phyloP scores from a whole-genome alignment of 2,113 vertebrate genomes.

The Notarius quadriscutis region DNA sequence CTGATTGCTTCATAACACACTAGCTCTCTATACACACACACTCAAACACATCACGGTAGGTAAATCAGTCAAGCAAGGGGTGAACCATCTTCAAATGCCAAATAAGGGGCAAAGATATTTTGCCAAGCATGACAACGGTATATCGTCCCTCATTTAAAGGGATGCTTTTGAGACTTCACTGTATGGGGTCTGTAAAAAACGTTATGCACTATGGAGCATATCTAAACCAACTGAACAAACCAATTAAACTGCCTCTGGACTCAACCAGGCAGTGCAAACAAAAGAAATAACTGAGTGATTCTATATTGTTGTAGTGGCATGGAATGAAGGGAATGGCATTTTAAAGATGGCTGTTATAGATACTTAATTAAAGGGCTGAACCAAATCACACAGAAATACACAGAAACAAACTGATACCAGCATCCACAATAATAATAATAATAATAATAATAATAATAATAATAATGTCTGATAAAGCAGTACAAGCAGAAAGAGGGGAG shows the following conservation, averaged over 20 bases:
- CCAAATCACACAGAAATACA: background rate
- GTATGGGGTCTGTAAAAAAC: constrained; percentile 11
- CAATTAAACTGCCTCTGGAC: constrained; percentile 37
- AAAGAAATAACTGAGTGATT: background rate
- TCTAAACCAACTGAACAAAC: constrained; percentile 41
- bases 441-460: background rate
- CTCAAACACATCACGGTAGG: constrained; percentile 34
- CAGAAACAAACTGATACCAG: background rate
- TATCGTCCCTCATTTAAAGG: constrained; percentile 12
- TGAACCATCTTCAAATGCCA: background rate
- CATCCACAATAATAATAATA: background rate
- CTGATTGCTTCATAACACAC: background rate
- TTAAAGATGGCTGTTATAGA: background rate
- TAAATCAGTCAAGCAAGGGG: constrained; percentile 35
- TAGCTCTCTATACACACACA: background rate
- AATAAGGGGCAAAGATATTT: constrained; percentile 8
- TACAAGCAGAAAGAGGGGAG: background rate
- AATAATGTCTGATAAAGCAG: background rate
- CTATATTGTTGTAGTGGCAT: constrained; percentile 21
- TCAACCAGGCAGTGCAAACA: background rate
- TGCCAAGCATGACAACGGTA: background rate
- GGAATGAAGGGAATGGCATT: constrained; percentile 7
- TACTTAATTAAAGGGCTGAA: background rate
- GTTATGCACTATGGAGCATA: constrained; percentile 35
- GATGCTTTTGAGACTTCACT: background rate